These are phyloP conservation scores for Ataeniobius toweri DNA, from an alignment of 2,797 vertebrate species.

Conservation along the genomic window DNA sequence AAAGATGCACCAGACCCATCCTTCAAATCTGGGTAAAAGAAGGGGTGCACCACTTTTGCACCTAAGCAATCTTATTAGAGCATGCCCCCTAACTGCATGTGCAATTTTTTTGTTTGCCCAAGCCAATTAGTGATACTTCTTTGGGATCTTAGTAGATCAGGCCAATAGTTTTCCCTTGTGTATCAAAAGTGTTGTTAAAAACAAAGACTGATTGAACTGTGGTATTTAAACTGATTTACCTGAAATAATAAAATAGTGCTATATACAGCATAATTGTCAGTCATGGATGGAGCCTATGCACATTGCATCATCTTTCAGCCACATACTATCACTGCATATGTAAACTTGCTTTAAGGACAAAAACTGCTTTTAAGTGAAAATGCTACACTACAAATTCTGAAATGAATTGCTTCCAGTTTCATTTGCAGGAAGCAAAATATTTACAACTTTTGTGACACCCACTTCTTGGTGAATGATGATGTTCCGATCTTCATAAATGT, in stretches of 20 bases:
- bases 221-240: background rate
- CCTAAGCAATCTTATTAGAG: too few relatives aligned
- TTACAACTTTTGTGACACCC: conserved; percentile 4
- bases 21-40: too few relatives aligned
- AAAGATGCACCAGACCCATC: too few relatives aligned
- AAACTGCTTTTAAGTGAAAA: conserved; percentile 14
- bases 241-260: background rate
- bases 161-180: background rate
- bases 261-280: background rate
- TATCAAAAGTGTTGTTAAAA: background rate
- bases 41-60: too few relatives aligned
- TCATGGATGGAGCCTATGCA: background rate
- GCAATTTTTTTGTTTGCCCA: too few relatives aligned
- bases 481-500: conserved; percentile 6
- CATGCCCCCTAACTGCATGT: too few relatives aligned
- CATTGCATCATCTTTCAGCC: conserved; percentile 2
- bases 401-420: conserved; percentile 6
- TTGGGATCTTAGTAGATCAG: too few relatives aligned
- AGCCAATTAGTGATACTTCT: too few relatives aligned
- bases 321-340: background rate
- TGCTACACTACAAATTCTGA: background rate
- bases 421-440: conserved; percentile 11
- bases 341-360: background rate
- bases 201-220: background rate
- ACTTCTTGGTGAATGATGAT: background rate